phyloP scores from a whole-genome alignment of 2,797 vertebrate genomes.

The Synaphobranchus kaupii region DNA sequence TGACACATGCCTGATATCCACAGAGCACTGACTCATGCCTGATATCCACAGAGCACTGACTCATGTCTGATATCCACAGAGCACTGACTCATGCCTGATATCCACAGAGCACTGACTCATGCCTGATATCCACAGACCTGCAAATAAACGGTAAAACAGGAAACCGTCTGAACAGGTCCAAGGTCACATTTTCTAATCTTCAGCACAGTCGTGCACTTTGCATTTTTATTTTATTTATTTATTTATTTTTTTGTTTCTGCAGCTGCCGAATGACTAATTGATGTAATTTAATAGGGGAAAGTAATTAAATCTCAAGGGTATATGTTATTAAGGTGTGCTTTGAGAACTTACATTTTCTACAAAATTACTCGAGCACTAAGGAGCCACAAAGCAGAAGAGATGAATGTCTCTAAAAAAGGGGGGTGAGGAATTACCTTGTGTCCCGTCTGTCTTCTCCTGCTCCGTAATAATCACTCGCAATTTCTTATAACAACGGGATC shows the following conservation, averaged over 20 bases:
- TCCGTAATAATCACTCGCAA: neutral
- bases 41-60: neutral
- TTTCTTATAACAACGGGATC: constrained; percentile 33
- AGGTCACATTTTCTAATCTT: neutral
- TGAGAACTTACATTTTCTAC: constrained; percentile 1
- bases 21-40: too few relatives aligned
- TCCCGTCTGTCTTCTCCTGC: neutral
- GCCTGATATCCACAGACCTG: neutral
- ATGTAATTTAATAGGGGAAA: constrained; percentile 11
- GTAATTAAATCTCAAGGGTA: constrained; percentile 11
- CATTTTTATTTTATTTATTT: neutral
- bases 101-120: neutral
- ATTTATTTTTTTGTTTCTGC: neutral
- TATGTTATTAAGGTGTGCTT: neutral
- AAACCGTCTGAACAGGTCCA: neutral
- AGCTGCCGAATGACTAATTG: neutral
- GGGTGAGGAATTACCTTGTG: neutral
- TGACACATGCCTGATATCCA: neutral
- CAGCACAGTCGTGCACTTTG: neutral
- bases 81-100: neutral
- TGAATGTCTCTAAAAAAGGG: neutral
- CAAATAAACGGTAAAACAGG: neutral
- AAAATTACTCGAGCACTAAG: neutral
- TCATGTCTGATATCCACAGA: neutral
- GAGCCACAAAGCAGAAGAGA: constrained; percentile 7